Evolutionary conservation across 2,888 invertebrate species (phyloP), one percentile per base, ranked within the genome.

Genomic region (Scaptomyza parva): DNA sequence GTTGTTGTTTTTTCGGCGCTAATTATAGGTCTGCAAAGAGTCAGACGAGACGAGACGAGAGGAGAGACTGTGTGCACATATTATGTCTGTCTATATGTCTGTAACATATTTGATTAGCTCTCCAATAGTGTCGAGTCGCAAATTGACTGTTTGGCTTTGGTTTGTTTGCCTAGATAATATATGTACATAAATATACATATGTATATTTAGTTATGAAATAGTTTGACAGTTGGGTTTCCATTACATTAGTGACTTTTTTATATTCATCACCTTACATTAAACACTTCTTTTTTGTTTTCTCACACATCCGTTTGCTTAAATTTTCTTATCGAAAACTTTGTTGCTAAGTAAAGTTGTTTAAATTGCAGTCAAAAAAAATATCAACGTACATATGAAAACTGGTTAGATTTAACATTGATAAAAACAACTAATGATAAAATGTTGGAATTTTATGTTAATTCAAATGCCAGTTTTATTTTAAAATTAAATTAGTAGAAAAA

Each of bases 1-100:
- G 28, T 5, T 41, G n/a, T n/a, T n/a, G n/a, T 20, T 30, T 39
- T 24, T 43, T 43, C 43, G 45, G n/a, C 40, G 55, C 59, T 60
- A 74, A 72, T 74, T 60, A 72, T 59, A 69, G 71, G 71, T 72
- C 53, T 68, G 41, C 11, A 39, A n/a, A 20, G 47, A 6, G 28
- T 12, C 58, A 59, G 71, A 72, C 74, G 35, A 40, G 71, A 72
- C 74, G 35, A 40, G 57, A 50, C 62, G 28, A 33, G 30, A 30
- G 12, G 9, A n/a, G 9, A 30, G 50, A 24, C 44, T 35, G 65
- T 37, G 17, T 17, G 14, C 37, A 17, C 37, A 37, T 37, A 37
- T 54, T 39, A n/a, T 66, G 40, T 28, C 54, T 64, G 55, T 37
- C 14, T 26, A 64, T 37, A 22, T 7, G 62, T 55, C 53, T 63